Evolutionary conservation across 2,113 vertebrate species (phyloP), one percentile per base, ranked within the genome.

Genomic region (Riparia riparia): DNA sequence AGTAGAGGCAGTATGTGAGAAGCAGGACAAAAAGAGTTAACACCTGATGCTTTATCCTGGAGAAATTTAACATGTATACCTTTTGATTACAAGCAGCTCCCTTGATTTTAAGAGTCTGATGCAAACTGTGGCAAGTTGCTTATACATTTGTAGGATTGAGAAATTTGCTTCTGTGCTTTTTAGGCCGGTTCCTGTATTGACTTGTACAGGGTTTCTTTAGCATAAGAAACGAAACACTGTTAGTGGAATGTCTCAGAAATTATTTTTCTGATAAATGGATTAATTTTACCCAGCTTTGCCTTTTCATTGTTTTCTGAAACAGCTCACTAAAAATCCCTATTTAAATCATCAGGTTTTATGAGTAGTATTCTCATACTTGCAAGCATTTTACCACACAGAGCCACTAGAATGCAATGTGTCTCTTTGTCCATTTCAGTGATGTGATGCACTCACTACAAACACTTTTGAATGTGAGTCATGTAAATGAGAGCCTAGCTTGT

Each of bases 361-460:
- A 37, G 14, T 71, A 68, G 18, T 73, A 34, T 60, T 90, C n/a
- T 89, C 21, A 53, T 44, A 42, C 7, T 80, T 14, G 10, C 31
- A 80, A 51, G 29, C 53, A 96, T 66, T 93, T 96, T 96, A 96
- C 94, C 87, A 77, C 60, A 31, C 79, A 77, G 85, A 82, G 42
- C 93, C 90, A 94, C 95, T 93, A 96, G 95, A 95, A 94, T 95
- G 95, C 95, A 95, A 94, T 96, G 94, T 96, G 73, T 89, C 78
- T 96, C 95, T 96, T 82, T 94, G 83, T 96, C 86, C 53, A 49
- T 89, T 85, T 87, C 70, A 85, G 58, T 80, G 70, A 69, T 79
- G 61, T 44, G 86, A 83, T 83, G 34, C 6, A 31, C 68, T 95
- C 1, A 2, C 58, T 83, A 44, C 2, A 6, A 41, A 73, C 1